phyloP scores from a whole-genome alignment of 2,888 invertebrate species.

The Miltochrista miniata region DNA sequence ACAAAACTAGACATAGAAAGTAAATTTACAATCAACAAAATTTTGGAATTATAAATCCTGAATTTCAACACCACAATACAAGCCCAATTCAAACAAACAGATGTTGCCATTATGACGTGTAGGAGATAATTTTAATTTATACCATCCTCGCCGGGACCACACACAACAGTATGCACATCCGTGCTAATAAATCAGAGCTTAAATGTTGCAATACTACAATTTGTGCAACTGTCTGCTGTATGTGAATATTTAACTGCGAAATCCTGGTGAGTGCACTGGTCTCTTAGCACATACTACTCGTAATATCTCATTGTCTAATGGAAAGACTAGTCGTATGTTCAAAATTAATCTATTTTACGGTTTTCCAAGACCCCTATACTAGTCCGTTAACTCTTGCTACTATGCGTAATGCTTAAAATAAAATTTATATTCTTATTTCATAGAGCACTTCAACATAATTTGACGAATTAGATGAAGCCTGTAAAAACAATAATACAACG shows the following conservation, averaged over 20 bases:
- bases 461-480: no score
- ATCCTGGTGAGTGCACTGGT: background rate
- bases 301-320: background rate
- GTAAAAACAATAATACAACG: no score
- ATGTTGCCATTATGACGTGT: conserved; percentile 28
- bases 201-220: conserved; percentile 16
- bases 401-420: no score
- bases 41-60: background rate
- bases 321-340: background rate
- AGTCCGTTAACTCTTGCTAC: no score
- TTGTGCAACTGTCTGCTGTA: conserved; percentile 4
- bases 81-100: conserved; percentile 7
- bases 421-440: no score
- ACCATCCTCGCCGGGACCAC: conserved; percentile 29
- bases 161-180: conserved; percentile 33
- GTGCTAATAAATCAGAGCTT: conserved; percentile 28
- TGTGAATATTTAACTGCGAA: conserved; percentile 3
- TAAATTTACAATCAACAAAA: background rate
- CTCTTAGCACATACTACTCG: background rate
- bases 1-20: background rate
- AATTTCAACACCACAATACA: conserved; percentile 9
- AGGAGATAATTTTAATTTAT: conserved; percentile 38
- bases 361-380: no score
- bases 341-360: no score
- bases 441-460: no score